phyloP scores from a whole-genome alignment of 2,888 invertebrate genomes.

The Harpagoxenus sublaevis region DNA sequence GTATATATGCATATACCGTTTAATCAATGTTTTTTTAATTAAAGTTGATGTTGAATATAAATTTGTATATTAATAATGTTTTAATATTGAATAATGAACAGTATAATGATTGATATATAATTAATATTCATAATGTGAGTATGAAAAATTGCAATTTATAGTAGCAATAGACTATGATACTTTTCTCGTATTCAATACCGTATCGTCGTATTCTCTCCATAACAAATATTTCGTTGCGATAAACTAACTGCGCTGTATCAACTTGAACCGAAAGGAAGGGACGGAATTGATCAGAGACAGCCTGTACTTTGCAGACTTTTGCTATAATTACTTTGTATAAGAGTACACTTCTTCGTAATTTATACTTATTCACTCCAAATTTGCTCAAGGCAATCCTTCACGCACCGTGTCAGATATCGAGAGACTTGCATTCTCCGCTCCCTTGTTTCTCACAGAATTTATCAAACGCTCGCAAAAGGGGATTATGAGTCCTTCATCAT shows the following conservation, averaged over 20 bases:
- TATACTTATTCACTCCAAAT: conserved; percentile 70
- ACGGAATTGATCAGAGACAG: conserved; percentile 41
- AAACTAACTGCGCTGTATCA: not conserved
- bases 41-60: conserved; percentile 21
- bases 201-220: not conserved
- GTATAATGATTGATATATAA: not conserved
- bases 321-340: conserved; percentile 41
- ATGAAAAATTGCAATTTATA: conserved; percentile 1
- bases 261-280: not conserved
- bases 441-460: conserved; percentile 35
- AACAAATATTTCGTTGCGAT: conserved; percentile 7
- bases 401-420: conserved; percentile 47
- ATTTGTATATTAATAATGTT: conserved; percentile 29
- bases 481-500: conserved; percentile 16
- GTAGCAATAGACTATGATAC: conserved; percentile 4
- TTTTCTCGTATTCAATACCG: not conserved
- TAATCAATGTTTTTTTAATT: conserved; percentile 16
- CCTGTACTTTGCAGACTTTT: conserved; percentile 14
- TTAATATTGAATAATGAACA: conserved; percentile 15
- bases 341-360: conserved; percentile 42
- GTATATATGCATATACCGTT: conserved; percentile 1
- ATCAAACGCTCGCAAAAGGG: conserved; percentile 11
- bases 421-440: conserved; percentile 38
- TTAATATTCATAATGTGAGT: not conserved
- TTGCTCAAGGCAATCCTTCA: conserved; percentile 58